Base-by-base conservation (phyloP, 2,888 invertebrate species). In the Drosophila demipolita region DNA sequence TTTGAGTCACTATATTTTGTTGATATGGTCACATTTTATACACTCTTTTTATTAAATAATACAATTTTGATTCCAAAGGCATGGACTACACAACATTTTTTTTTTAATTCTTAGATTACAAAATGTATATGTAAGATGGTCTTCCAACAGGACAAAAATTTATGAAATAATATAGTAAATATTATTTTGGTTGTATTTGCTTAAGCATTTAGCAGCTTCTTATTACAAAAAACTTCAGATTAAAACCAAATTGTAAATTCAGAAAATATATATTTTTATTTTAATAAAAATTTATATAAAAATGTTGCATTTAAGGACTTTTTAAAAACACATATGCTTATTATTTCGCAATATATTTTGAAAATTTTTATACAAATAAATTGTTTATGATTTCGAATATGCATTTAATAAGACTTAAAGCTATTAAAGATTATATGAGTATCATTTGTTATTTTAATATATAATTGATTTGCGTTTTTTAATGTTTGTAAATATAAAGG, bases 381-480 rank as follows among this genome's bases (percentile, higher is more conserved):
- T 60, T 65, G 29, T 26, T 45, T 23, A 5, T 38, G 32, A 60
- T 66, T 52, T 52, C 45, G 54, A 50, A 58, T 59, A 20, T 38
- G 67, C 57, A 52, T 64, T 58, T 50, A 66, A 64, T 52, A 66
- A 62, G 75, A 62, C 81, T 80, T 80, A 89, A 65, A 72, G 57
- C 89, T 82, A 87, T 68, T 73, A 62, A 80, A 89, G 75, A 80
- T 82, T 84, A 91, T 91, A 91, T 91, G 92, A 92, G 91, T 92
- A 91, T 91, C 92, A 90, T 90, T 92, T 87, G 85, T 89, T 89
- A 90, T 87, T 83, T 76, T 65, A 80, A 78, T 72, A 75, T 69
- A 66, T 77, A 75, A 61, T 59, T 73, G 69, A 66, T 66, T 65
- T 65, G 38, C 50, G 26, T 49, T 49, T 53, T 50, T 33, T 55